phyloP scores from a whole-genome alignment of 2,113 vertebrate species.

The Grammomys dolichurus region DNA sequence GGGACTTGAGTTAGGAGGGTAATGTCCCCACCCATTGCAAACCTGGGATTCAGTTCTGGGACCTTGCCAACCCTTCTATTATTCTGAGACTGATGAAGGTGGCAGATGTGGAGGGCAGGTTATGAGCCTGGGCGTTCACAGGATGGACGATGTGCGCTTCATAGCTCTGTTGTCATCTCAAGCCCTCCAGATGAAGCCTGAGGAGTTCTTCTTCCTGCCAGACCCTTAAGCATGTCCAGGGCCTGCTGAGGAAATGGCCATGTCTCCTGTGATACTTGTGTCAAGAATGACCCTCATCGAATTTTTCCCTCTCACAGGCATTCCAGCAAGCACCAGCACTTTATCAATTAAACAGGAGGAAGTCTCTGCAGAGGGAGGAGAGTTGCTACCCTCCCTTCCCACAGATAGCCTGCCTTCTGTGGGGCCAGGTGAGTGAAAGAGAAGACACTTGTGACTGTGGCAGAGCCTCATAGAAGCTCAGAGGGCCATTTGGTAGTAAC shows the following conservation, averaged over 20 bases:
- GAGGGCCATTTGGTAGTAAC: not conserved
- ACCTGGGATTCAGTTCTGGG: not conserved
- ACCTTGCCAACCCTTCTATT: not conserved
- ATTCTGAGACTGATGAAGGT: not conserved
- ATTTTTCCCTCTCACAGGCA: constrained; percentile 31
- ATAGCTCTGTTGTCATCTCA: not conserved
- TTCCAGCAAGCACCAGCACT: not conserved
- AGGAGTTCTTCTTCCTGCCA: not conserved
- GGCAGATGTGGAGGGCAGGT: too few species aligned
- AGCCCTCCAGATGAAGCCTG: not conserved
- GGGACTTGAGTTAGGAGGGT: not conserved
- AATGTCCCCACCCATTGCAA: not conserved
- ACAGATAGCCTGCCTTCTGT: not conserved
- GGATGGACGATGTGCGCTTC: not conserved
- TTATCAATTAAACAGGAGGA: constrained; percentile 60
- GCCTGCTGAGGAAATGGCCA: not conserved
- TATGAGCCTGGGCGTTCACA: not conserved
- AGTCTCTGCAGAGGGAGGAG: constrained; percentile 6
- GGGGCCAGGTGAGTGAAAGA: constrained; percentile 66
- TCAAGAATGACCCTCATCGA: not conserved
- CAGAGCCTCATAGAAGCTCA: not conserved
- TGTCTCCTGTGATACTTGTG: not conserved
- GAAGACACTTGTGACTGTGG: too few species aligned
- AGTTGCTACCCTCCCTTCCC: not conserved
- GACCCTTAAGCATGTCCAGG: not conserved